Evolutionary conservation across 92 coral and sea anemone genomes (phyloP), one percentile per base, ranked within the genome.

Genomic region (Phenganax marumi): DNA sequence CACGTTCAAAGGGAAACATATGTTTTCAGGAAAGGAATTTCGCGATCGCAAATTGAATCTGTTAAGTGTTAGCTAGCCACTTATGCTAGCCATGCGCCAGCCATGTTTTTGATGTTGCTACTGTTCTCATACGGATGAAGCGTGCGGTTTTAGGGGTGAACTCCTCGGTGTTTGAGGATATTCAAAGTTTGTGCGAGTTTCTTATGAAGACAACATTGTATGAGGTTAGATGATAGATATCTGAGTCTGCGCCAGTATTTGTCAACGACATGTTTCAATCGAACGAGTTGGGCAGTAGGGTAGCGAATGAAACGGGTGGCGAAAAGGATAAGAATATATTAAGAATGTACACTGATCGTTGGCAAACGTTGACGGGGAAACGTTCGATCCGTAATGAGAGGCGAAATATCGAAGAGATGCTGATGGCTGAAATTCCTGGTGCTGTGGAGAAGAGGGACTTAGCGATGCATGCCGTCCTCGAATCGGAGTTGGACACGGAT

Each of bases 381-480:
- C 66, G 83, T 46, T 39, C 65, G 1, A 78, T 78, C 51, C 70
- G 83, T 43, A 78, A 78, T 47, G 72, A 78, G 17, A 43, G 83
- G 60, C 72, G 83, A 46, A 78, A 46, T 57, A 60, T 39, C 52
- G 83, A 78, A 48, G 83, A 78, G 25, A 78, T 78, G 83, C 60
- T 78, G 21, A 78, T 78, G 83, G 66, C 49, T 50, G 83, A 78
- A 43, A 65, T 78, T 6, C 83, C 83, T 6, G 83, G 83, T 3
- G 83, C 83, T 1, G 83, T 60, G 7, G 56, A 62, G 73, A 78
- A 78, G 52, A 78, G 72, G 6, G 60, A 63, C 52, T 72, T 78
- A 21, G 83, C 83, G 8, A 78, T 78, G 83, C 83, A 78, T 51
- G 83, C 83, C 10, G 83, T 78, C 4, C 73, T 78, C 7, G 83